Evolutionary conservation across 2,797 vertebrate genomes (phyloP).

Genomic region (Parauchenoglanis punctatus): DNA sequence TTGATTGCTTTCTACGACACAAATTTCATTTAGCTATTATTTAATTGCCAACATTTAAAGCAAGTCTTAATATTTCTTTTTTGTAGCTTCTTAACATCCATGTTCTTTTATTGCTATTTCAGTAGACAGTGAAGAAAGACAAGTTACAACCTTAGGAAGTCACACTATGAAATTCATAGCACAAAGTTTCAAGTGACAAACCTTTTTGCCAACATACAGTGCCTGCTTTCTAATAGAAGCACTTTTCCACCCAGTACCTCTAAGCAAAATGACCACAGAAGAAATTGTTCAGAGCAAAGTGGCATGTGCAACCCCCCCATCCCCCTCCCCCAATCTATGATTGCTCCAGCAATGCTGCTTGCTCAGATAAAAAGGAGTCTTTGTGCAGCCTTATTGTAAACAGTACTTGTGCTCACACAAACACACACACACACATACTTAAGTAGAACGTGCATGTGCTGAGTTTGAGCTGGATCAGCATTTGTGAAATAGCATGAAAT

Average conservation of each 20-base stretch:
- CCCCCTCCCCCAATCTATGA: constrained; percentile 27
- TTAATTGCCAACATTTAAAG: background rate
- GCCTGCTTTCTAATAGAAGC: constrained; percentile 45
- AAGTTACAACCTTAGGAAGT: background rate
- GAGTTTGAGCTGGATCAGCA: constrained; percentile 29
- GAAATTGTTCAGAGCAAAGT: constrained; percentile 35
- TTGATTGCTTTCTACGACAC: background rate
- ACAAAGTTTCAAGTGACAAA: constrained; percentile 47
- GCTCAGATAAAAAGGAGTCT: constrained; percentile 53
- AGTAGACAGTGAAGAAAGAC: constrained; percentile 15
- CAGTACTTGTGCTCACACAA: constrained; percentile 43
- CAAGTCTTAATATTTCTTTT: background rate
- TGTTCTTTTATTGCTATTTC: background rate
- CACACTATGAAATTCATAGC: constrained; percentile 33
- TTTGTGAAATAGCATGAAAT: constrained; percentile 26
- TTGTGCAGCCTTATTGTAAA: constrained; percentile 58
- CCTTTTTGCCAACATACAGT: constrained; percentile 54
- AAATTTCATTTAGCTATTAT: background rate
- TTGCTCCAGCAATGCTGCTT: constrained; percentile 33
- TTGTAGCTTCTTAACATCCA: background rate
- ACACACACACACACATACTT: background rate
- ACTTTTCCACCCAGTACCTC: constrained; percentile 26
- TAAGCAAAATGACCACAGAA: constrained; percentile 39
- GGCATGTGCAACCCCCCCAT: constrained; percentile 9
- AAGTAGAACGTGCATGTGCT: background rate